Evolutionary conservation across 2,888 invertebrate species (phyloP).

Genomic region (Drosophila melanocephala): DNA sequence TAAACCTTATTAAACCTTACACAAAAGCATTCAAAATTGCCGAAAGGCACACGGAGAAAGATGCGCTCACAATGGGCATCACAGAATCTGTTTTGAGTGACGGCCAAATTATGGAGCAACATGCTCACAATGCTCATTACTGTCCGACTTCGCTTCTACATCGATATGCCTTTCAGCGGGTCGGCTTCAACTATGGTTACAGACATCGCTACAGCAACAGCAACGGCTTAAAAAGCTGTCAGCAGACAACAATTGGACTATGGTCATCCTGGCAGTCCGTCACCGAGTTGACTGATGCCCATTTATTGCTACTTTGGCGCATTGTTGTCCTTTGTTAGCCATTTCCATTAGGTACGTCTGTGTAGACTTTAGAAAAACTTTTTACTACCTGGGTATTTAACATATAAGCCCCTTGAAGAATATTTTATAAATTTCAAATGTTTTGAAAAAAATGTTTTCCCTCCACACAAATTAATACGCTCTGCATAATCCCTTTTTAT

Average conservation of each 20-base stretch:
- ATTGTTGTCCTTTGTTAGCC: constrained; percentile 38
- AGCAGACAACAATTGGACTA: constrained; percentile 18
- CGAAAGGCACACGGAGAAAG: constrained; percentile 23
- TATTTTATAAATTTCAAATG: neutral
- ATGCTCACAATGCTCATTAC: constrained; percentile 67
- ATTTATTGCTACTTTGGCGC: constrained; percentile 22
- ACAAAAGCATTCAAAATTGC: constrained; percentile 26
- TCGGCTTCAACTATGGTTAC: constrained; percentile 4
- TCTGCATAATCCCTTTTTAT: neutral
- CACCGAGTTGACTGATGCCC: constrained; percentile 9
- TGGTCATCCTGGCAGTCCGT: constrained; percentile 31
- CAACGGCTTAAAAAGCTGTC: constrained; percentile 1
- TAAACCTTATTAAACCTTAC: constrained; percentile 14
- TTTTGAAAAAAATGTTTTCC: neutral
- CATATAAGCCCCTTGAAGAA: neutral
- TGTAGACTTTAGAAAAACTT: neutral
- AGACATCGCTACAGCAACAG: neutral
- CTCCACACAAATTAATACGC: neutral
- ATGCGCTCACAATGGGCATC: constrained; percentile 41
- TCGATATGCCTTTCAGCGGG: constrained; percentile 45
- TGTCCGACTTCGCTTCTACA: constrained; percentile 45
- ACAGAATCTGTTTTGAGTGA: constrained; percentile 42
- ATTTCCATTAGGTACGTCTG: constrained; percentile 13
- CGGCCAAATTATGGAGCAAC: constrained; percentile 53
- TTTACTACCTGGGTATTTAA: neutral